Evolutionary conservation across 35 echinoderm and acorn worm genomes (phyloP), one percentile per base, ranked within the genome.

Genomic region (Heliocidaris tuberculata): DNA sequence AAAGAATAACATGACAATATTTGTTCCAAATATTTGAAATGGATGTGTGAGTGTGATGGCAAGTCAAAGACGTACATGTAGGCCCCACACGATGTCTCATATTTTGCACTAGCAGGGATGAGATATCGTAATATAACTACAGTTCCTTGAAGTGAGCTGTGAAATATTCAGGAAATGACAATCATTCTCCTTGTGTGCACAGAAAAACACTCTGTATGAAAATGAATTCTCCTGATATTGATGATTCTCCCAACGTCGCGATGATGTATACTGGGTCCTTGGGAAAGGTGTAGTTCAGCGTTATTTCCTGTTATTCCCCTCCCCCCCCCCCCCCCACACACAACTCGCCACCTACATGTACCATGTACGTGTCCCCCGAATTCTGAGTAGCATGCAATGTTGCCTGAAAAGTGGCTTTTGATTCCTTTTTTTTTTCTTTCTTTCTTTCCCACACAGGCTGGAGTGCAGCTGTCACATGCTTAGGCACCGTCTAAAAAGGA

Each of bases 301-400:
- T 78, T 78, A 78, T 78, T 78, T 78, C 65, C 65, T 78, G 65
- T 78, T 78, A 78, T 78, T 78, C 65, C 65, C 65, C 19, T n/a
- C n/a, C n/a, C 65, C 65, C 65, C 19, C 65, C 65, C 65, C 19
- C 65, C 65, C 65, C 19, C 27, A n/a, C 65, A n/a, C 65, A n/a
- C 65, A 27, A 24, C 65, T 78, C 21, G 6, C 65, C 65, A n/a
- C 27, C 24, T 78, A n/a, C n/a, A n/a, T n/a, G n/a, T n/a, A 56
- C 52, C 52, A 56, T 15, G 52, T 42, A 78, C 65, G 17, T 78
- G 65, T 78, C 65, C 7, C 27, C 65, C 21, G 27, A 78, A 21
- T n/a, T 7, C 24, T 4, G 17, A 78, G 65, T 7, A 78, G 65
- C 65, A 78, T 78, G 65, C 17, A 7, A n/a, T 78, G 21, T 78